A percentile compares a stretch with the other conserved stretches of the same genome.
phyloP scores from a whole-genome alignment of 1,140 invertebrate species.

The Pinna nobilis region DNA sequence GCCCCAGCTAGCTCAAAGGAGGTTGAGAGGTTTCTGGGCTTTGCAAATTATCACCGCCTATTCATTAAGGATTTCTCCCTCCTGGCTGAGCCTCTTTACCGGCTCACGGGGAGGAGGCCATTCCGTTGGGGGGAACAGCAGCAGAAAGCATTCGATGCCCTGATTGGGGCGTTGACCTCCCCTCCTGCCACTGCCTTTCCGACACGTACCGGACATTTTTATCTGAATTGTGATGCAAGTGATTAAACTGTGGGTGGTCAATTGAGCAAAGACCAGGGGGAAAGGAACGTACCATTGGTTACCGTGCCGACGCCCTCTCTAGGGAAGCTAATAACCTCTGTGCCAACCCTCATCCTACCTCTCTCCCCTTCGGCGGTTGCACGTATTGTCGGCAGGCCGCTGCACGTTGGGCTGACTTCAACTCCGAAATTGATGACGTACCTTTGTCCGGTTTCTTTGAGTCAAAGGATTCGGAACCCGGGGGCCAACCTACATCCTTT shows the following conservation, averaged over 20 bases:
- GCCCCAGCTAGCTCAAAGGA: constrained; percentile 52
- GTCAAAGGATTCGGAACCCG: no score
- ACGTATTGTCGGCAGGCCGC: constrained; percentile 7
- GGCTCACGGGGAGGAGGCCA: constrained; percentile 10
- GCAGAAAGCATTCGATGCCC: constrained; percentile 37
- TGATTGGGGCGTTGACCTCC: constrained; percentile 26
- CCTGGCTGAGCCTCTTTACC: constrained; percentile 22
- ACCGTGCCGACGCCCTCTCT: constrained; percentile 1
- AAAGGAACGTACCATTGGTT: background rate
- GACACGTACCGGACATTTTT: background rate
- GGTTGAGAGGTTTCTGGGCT: constrained; percentile 61
- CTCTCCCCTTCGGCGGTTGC: background rate
- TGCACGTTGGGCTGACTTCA: no score
- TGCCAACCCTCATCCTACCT: background rate
- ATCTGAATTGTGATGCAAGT: constrained; percentile 14
- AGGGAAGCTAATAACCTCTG: background rate
- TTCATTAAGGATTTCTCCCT: background rate
- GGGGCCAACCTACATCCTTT: no score
- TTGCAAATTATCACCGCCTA: constrained; percentile 26
- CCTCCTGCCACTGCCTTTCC: constrained; percentile 32
- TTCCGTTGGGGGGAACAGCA: constrained; percentile 36
- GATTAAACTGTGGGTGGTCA: background rate
- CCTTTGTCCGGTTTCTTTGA: no score
- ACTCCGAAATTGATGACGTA: no score
- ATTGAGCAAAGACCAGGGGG: background rate